Base-by-base conservation (phyloP, 2,797 vertebrate genomes). In the Chelon auratus region DNA sequence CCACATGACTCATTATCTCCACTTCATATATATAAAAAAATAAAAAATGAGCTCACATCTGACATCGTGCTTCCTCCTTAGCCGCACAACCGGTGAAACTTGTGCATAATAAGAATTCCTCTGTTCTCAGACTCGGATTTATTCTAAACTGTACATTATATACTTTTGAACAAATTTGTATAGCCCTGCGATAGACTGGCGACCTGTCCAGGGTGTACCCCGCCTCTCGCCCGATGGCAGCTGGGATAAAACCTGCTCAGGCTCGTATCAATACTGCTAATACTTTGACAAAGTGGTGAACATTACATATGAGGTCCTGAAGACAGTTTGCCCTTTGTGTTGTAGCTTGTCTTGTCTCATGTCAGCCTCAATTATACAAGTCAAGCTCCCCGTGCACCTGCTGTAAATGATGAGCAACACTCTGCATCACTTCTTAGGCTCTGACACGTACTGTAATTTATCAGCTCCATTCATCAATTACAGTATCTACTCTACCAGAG, bases 311-410 rank as follows among this genome's bases (percentile, higher is more conserved):
- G 36, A 65, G 39, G 47, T 57, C 11, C 40, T 48, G 59, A 54
- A 66, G 58, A 69, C 47, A 47, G 30, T 8, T 17, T 22, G 43
- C 42, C 58, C 75, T 81, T 82, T 59, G 62, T 60, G 53, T 54
- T 71, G 62, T 64, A 53, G 7, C 58, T 45, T 40, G 62, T 78
- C 75, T 48, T 67, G 56, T 62, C 70, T 11, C 57, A 63, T 58
- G 75, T 66, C 60, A 79, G 43, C 39, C 43, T 48, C 55, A 87
- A 72, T 83, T 87, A 87, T 71, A 59, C n/a, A 60, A 67, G 73
- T 78, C 69, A 82, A 75, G 72, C 45, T 59, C 77, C 53, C 56
- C 51, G 73, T 78, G 36, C 30, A 60, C 20, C 50, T 2, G 5
- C 30, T 79, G 52, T 73, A 73, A 76, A 64, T 77, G 52, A 81